Conservation (phyloP, 2,888 invertebrate genomes). For the Pandemis cinnamomeana region DNA sequence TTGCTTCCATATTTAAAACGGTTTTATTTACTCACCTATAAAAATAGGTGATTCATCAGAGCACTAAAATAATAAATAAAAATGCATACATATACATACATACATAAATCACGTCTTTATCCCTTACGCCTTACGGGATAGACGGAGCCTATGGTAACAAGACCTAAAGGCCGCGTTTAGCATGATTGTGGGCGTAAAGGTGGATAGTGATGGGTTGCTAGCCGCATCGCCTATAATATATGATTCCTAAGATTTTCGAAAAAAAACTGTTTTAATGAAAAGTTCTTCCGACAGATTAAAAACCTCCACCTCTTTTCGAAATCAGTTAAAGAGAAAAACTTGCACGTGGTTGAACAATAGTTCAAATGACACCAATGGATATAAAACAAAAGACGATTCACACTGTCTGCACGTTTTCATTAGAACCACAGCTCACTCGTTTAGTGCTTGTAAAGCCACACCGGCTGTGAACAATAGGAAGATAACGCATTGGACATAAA, state of each 20-base stretch:
- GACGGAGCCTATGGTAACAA: too few relatives aligned
- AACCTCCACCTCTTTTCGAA: too few relatives aligned
- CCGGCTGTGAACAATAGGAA: slow-evolving; percentile 40
- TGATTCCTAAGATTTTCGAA: neutral
- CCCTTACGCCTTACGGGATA: too few relatives aligned
- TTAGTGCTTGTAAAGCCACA: neutral
- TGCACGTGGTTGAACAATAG: neutral
- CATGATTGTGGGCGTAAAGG: too few relatives aligned
- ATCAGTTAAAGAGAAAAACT: neutral
- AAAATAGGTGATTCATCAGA: too few relatives aligned
- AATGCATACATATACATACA: too few relatives aligned
- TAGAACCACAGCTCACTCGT: neutral
- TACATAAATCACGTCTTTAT: too few relatives aligned
- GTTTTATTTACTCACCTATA: neutral
- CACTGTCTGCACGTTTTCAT: neutral
- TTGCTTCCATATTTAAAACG: neutral
- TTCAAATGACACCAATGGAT: neutral
- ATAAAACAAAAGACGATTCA: slow-evolving; percentile 1
- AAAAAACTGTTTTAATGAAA: neutral
- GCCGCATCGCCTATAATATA: too few relatives aligned
- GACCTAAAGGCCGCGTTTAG: too few relatives aligned
- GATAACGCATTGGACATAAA: slow-evolving; percentile 47
- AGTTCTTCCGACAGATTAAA: too few relatives aligned
- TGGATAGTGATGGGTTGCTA: too few relatives aligned
- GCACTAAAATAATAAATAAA: too few relatives aligned